Evolutionary conservation across 1,140 invertebrate species (phyloP).

Genomic region (Drosophila athabasca): DNA sequence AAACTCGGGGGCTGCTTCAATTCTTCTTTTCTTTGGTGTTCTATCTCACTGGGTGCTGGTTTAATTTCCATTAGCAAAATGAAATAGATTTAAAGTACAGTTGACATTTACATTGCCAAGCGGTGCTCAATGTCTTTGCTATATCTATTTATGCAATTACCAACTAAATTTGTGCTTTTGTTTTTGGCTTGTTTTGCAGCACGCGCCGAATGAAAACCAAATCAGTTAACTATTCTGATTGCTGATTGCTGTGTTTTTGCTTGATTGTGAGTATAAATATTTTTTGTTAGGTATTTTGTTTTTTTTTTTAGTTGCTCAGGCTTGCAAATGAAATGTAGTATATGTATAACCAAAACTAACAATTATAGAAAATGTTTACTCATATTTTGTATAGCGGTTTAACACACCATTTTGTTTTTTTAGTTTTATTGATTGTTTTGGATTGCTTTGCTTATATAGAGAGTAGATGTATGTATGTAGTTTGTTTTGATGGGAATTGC

Average conservation of each 20-base stretch:
- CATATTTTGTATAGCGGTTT: slow-evolving; percentile 56
- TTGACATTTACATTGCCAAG: slow-evolving; percentile 47
- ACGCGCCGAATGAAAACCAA: slow-evolving; percentile 83
- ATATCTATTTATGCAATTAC: slow-evolving; percentile 8
- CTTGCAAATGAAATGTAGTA: slow-evolving; percentile 6
- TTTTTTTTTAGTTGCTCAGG: slow-evolving; percentile 33
- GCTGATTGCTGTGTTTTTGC: slow-evolving; percentile 9
- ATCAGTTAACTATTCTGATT: slow-evolving; percentile 66
- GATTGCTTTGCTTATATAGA: slow-evolving; percentile 38
- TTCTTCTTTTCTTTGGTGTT: not conserved
- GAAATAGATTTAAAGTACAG: slow-evolving; percentile 59
- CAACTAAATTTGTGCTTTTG: slow-evolving; percentile 53
- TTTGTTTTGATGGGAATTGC: slow-evolving; percentile 1
- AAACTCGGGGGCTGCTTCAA: too few species aligned
- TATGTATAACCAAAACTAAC: slow-evolving; percentile 22
- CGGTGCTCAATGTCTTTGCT: slow-evolving; percentile 45
- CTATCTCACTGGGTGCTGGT: slow-evolving; percentile 36
- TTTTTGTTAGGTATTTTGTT: too few species aligned
- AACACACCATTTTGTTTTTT: slow-evolving; percentile 69
- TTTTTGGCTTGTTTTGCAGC: slow-evolving; percentile 62
- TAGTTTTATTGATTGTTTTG: slow-evolving; percentile 16
- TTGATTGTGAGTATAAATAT: slow-evolving; percentile 7
- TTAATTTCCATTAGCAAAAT: slow-evolving; percentile 74
- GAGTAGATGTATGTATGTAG: slow-evolving; percentile 25
- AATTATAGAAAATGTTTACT: slow-evolving; percentile 18